These are phyloP conservation scores for Diaphora mendica DNA, from an alignment of 2,888 invertebrate genomes.

Conservation along the genomic window DNA sequence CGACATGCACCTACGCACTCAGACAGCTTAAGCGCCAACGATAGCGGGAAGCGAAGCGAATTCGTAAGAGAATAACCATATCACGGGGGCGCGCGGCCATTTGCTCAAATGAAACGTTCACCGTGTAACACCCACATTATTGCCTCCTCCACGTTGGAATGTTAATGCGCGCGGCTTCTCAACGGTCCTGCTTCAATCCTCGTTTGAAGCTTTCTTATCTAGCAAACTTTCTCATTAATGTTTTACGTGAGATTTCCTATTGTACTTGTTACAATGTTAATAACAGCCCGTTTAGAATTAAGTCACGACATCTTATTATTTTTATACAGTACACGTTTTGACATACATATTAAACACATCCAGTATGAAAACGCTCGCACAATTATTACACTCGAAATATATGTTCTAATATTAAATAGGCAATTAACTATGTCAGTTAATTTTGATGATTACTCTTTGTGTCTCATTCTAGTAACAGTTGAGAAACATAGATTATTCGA, in stretches of 20 bases:
- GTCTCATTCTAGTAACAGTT: conserved; percentile 45
- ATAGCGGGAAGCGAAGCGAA: conserved; percentile 31
- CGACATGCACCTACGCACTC: conserved; percentile 9
- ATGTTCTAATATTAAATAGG: conserved; percentile 43
- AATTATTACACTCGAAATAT: conserved; percentile 18
- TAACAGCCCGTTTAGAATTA: neutral
- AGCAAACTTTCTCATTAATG: conserved; percentile 68
- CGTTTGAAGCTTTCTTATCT: conserved; percentile 68
- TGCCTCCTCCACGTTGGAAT: conserved; percentile 67
- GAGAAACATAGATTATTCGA: conserved; percentile 64
- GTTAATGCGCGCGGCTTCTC: conserved; percentile 69
- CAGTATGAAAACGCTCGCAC: conserved; percentile 4
- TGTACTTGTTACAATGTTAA: conserved; percentile 44
- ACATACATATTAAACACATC: neutral
- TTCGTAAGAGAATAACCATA: conserved; percentile 51
- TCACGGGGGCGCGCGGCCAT: conserved; percentile 61
- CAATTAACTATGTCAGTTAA: conserved; percentile 55
- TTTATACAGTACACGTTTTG: neutral
- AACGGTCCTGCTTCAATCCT: conserved; percentile 64
- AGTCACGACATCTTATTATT: neutral
- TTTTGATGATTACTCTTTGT: conserved; percentile 49
- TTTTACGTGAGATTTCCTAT: conserved; percentile 65
- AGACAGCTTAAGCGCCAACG: conserved; percentile 14
- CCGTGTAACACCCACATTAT: conserved; percentile 74
- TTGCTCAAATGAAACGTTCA: conserved; percentile 71